Evolutionary conservation across 2,888 invertebrate genomes (phyloP).

Genomic region (Callyntrura sp.): DNA sequence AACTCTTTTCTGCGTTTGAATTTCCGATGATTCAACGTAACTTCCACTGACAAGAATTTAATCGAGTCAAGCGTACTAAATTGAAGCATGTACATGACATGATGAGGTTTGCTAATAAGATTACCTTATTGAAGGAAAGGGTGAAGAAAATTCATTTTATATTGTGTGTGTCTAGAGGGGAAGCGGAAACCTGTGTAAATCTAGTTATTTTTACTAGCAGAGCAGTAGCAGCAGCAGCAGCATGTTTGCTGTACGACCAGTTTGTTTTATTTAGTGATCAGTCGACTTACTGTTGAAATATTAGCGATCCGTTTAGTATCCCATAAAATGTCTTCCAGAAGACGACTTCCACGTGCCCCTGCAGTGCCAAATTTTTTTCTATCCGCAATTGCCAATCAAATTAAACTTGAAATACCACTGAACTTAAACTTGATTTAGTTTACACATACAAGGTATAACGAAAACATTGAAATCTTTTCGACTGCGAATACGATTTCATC

Average conservation of each 20-base stretch:
- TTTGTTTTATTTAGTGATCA: not conserved
- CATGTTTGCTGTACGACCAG: not conserved
- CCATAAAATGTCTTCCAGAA: slow-evolving; percentile 45
- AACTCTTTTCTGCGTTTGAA: not conserved
- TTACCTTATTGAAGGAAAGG: no score
- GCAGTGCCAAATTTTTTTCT: slow-evolving; percentile 17
- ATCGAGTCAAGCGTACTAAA: not conserved
- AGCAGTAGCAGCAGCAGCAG: not conserved
- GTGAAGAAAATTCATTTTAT: no score
- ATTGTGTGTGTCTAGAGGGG: no score
- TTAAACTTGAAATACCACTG: slow-evolving; percentile 42
- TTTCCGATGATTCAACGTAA: slow-evolving; percentile 64
- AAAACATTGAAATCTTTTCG: not conserved
- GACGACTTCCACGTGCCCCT: slow-evolving; percentile 27
- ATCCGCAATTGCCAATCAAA: slow-evolving; percentile 42
- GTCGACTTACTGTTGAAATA: slow-evolving; percentile 36
- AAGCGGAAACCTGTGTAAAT: no score
- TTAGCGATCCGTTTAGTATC: slow-evolving; percentile 40
- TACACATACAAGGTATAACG: not conserved
- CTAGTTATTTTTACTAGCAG: no score
- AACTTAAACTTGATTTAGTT: slow-evolving; percentile 46
- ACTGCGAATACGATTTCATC: not conserved
- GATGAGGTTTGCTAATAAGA: no score
- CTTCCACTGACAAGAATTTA: slow-evolving; percentile 26
- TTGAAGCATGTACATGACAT: not conserved